Conservation (phyloP, 2,888 invertebrate species). For the Tenthredo amoena region DNA sequence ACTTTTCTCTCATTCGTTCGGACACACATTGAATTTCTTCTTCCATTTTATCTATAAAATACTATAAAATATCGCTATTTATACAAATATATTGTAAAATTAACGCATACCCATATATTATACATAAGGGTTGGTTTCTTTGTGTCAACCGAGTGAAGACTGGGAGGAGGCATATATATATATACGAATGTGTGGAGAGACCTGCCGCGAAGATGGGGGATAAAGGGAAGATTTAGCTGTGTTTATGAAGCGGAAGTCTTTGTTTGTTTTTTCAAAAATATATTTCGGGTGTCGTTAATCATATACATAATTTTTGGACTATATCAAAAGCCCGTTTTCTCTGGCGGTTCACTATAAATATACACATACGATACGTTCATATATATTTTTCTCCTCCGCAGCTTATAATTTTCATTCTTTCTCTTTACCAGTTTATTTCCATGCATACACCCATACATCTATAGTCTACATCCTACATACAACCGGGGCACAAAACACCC, state of each 20-base stretch:
- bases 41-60: not conserved
- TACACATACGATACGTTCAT: not conserved
- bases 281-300: conserved; percentile 12
- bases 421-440: not conserved
- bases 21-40: not conserved
- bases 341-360: not conserved
- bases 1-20: not conserved
- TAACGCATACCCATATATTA: not conserved
- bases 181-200: not conserved
- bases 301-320: conserved; percentile 18
- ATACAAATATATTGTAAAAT: not conserved
- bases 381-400: not conserved
- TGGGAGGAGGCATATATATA: not conserved
- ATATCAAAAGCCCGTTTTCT: not conserved
- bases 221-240: conserved; percentile 26
- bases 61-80: not conserved
- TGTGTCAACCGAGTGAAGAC: not conserved
- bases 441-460: not conserved
- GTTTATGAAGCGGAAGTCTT: conserved; percentile 40
- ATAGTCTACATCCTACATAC: not conserved
- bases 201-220: not conserved
- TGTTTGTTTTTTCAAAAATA: conserved; percentile 39
- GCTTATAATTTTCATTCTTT: conserved; percentile 12
- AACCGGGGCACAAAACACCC: conserved; percentile 27
- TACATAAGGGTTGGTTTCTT: conserved; percentile 19